Percentiles rank a stretch among this genome's conserved stretches.
These are phyloP conservation scores for Tachypleus tridentatus DNA, from an alignment of 1,140 invertebrate genomes.

Conservation along the genomic window DNA sequence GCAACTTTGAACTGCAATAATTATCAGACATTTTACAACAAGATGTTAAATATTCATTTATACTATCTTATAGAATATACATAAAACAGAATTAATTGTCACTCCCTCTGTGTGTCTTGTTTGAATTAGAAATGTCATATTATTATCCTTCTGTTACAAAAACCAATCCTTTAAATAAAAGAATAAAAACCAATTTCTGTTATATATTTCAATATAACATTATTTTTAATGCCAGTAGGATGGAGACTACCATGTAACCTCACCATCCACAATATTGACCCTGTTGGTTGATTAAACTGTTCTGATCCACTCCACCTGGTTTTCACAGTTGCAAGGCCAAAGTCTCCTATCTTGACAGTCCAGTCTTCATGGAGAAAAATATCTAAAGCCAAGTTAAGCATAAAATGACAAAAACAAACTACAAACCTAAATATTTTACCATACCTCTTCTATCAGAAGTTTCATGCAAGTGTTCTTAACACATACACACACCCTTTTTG, in stretches of 20 bases:
- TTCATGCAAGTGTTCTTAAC: background rate
- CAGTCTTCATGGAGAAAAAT: slow-evolving; percentile 93
- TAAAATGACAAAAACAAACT: no score
- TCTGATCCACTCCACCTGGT: slow-evolving; percentile 83
- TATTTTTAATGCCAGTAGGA: background rate
- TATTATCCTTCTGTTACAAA: no score
- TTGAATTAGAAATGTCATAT: no score
- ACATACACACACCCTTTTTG: no score
- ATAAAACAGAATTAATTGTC: no score
- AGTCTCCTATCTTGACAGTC: slow-evolving; percentile 95
- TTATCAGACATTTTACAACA: no score
- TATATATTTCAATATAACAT: background rate
- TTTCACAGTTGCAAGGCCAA: slow-evolving; percentile 97
- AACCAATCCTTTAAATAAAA: background rate
- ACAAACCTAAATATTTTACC: no score
- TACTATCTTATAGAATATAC: no score
- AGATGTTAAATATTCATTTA: no score
- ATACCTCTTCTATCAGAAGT: background rate
- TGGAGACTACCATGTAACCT: background rate
- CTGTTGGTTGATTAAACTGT: slow-evolving; percentile 87
- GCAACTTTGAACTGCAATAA: no score
- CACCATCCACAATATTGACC: slow-evolving; percentile 95
- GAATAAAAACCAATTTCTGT: background rate
- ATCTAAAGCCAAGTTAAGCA: slow-evolving; percentile 31
- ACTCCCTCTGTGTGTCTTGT: no score